Conservation (phyloP, 2,113 vertebrate species). For the Siniperca knerii region DNA sequence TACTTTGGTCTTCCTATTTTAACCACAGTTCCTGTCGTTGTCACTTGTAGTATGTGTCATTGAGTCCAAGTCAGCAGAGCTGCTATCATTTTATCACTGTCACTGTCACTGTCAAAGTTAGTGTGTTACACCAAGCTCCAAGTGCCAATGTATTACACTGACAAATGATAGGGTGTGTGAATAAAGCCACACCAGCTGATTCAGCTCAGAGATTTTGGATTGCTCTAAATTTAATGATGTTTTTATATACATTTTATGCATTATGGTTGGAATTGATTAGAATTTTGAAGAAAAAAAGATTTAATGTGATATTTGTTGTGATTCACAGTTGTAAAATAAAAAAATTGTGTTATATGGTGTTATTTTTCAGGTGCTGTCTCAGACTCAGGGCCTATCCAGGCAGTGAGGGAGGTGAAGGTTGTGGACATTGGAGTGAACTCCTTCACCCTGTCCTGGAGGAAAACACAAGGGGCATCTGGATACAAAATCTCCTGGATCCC, state of each 20-base stretch:
- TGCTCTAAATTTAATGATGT: neutral
- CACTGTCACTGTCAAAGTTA: constrained; percentile 41
- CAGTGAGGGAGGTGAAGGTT: constrained; percentile 85
- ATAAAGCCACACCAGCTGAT: neutral
- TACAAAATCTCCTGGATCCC: constrained; percentile 90
- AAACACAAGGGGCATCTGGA: constrained; percentile 80
- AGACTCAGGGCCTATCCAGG: constrained; percentile 78
- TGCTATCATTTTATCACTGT: constrained; percentile 63
- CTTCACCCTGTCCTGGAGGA: constrained; percentile 88
- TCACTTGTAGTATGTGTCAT: constrained; percentile 51
- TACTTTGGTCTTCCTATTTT: constrained; percentile 76
- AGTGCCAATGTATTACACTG: constrained; percentile 21
- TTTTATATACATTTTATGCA: neutral
- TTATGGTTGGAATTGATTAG: constrained; percentile 2
- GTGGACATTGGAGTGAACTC: constrained; percentile 80
- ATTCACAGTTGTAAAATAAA: neutral
- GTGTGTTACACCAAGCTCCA: constrained; percentile 20
- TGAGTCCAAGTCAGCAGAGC: constrained; percentile 42
- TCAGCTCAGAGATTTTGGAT: constrained; percentile 2
- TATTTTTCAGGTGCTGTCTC: constrained; percentile 67
- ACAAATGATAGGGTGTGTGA: constrained; percentile 29
- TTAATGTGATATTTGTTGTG: neutral
- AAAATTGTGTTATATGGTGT: neutral
- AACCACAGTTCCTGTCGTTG: constrained; percentile 66
- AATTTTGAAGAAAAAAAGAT: neutral